A percentile compares a stretch with the other conserved stretches of the same genome.
Conservation (phyloP, 2,888 invertebrate species). For the Stramonita haemastoma region DNA sequence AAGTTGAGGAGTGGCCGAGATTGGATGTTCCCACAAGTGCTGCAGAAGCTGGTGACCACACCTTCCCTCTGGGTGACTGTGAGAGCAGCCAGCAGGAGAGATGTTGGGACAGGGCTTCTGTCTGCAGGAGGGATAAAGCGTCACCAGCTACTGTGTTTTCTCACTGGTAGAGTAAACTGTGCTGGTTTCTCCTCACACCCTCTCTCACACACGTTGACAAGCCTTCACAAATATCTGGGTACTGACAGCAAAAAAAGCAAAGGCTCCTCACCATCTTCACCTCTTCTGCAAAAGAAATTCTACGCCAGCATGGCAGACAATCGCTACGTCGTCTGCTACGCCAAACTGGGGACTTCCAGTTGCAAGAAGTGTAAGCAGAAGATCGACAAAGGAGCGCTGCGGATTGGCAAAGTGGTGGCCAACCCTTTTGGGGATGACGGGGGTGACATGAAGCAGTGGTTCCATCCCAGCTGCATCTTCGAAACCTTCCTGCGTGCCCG, state of each 20-base stretch:
- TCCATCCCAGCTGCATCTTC: slow-evolving; percentile 89
- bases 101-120: not conserved
- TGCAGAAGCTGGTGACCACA: not conserved
- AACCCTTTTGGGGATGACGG: slow-evolving; percentile 87
- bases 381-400: slow-evolving; percentile 85
- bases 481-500: slow-evolving; percentile 88
- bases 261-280: not conserved
- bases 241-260: not conserved
- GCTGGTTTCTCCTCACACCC: not conserved
- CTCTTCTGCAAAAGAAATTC: not conserved
- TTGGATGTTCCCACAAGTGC: not conserved
- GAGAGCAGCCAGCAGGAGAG: not conserved
- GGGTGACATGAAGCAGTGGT: slow-evolving; percentile 89
- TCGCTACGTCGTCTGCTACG: slow-evolving; percentile 84
- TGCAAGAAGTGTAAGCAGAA: slow-evolving; percentile 92
- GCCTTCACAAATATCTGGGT: not conserved
- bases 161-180: not conserved
- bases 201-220: not conserved
- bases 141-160: not conserved
- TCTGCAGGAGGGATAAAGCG: too few species aligned
- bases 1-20: too few species aligned
- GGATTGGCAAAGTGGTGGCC: slow-evolving; percentile 87
- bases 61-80: not conserved
- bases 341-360: slow-evolving; percentile 87
- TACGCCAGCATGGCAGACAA: slow-evolving; percentile 74